phyloP scores from a whole-genome alignment of 2,113 vertebrate species.

The Spea multiplicata region DNA sequence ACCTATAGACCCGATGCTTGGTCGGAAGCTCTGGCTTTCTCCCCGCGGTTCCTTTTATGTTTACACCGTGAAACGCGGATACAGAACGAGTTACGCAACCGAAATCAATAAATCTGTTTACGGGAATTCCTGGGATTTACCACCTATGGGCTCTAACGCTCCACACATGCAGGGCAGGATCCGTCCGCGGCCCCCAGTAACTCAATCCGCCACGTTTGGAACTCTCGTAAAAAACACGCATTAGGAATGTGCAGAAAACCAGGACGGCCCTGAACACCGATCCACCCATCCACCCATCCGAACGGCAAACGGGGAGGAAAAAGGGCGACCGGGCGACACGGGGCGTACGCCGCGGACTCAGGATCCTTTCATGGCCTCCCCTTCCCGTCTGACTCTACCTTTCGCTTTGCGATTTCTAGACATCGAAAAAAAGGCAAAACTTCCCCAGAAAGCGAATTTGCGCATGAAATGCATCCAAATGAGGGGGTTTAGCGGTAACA shows the following conservation, averaged over 20 bases:
- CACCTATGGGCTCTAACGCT: slow-evolving; percentile 36
- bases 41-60: no score
- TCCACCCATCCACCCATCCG: background rate
- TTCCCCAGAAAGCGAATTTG: no score
- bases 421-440: no score
- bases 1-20: no score
- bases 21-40: no score
- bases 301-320: background rate
- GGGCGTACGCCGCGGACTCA: no score
- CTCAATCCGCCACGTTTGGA: slow-evolving; percentile 15
- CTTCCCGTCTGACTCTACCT: no score
- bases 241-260: slow-evolving; percentile 22
- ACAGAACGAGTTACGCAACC: slow-evolving; percentile 37
- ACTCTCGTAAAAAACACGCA: slow-evolving; percentile 29
- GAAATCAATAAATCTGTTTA: slow-evolving; percentile 42
- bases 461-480: no score
- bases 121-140: slow-evolving; percentile 36
- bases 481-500: no score
- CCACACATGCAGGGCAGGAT: slow-evolving; percentile 28
- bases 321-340: no score
- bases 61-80: background rate
- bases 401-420: no score
- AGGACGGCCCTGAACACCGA: background rate
- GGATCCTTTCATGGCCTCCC: no score
- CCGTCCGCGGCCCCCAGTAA: slow-evolving; percentile 9